phyloP scores from a whole-genome alignment of 2,888 invertebrate species.

The Zaprionus lineosus region DNA sequence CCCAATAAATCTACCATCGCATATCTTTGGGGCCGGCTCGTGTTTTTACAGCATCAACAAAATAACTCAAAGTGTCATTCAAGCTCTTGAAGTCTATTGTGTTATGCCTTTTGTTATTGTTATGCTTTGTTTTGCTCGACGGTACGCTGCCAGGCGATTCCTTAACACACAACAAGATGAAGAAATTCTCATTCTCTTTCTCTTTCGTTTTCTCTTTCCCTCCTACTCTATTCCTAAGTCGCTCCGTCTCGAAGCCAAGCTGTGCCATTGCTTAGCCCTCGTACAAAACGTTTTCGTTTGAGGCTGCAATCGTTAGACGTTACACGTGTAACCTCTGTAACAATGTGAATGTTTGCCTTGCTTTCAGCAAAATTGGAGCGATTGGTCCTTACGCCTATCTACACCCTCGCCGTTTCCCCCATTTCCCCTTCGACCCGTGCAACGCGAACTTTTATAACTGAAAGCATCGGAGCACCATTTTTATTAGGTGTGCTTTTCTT shows the following conservation, averaged over 20 bases:
- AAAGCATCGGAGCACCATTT: slow-evolving; percentile 52
- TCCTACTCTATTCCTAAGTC: too few species aligned
- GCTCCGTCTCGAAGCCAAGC: too few species aligned
- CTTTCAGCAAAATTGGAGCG: slow-evolving; percentile 57
- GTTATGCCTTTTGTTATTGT: slow-evolving; percentile 54
- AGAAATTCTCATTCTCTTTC: too few species aligned
- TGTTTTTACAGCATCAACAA: slow-evolving; percentile 71
- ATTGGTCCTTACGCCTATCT: slow-evolving; percentile 53
- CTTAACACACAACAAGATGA: neutral
- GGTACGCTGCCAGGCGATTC: slow-evolving; percentile 10
- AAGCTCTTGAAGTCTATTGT: slow-evolving; percentile 75
- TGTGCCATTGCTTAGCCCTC: slow-evolving; percentile 53
- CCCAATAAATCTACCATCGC: slow-evolving; percentile 67
- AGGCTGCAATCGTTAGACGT: slow-evolving; percentile 54
- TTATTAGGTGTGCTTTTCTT: slow-evolving; percentile 68
- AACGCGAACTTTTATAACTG: neutral
- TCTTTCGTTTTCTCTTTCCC: too few species aligned
- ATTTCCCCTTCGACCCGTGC: neutral
- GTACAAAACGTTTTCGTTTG: slow-evolving; percentile 65
- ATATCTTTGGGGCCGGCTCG: slow-evolving; percentile 55
- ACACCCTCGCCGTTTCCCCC: neutral
- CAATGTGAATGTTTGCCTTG: slow-evolving; percentile 49
- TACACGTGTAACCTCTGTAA: slow-evolving; percentile 64
- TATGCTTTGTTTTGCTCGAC: slow-evolving; percentile 36
- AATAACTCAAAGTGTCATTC: slow-evolving; percentile 74